These are phyloP conservation scores for Eristalis intricaria DNA, from an alignment of 2,888 invertebrate species.

Conservation along the genomic window DNA sequence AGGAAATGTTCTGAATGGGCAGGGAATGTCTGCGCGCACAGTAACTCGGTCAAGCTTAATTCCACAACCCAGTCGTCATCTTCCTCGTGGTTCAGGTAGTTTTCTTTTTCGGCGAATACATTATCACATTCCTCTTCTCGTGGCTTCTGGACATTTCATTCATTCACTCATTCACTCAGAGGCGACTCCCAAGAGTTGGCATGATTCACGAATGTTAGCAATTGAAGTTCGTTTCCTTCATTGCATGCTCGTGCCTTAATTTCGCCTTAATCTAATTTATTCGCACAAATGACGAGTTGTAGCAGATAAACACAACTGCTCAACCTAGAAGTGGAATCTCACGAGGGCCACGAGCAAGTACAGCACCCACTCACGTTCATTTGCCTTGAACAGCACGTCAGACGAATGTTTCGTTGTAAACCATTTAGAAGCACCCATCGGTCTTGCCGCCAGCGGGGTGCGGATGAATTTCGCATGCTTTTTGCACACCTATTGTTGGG, in stretches of 20 bases:
- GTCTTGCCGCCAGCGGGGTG: not conserved
- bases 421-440: not conserved
- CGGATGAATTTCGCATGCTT: constrained; percentile 8
- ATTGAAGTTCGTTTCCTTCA: not conserved
- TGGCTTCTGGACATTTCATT: too few relatives aligned
- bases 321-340: not conserved
- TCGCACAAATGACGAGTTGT: not conserved
- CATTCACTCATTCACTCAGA: not conserved
- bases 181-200: not conserved
- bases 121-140: not conserved
- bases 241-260: not conserved
- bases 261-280: not conserved
- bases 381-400: not conserved
- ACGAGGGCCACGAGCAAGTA: not conserved
- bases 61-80: not conserved
- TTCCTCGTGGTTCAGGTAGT: not conserved
- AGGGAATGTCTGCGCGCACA: not conserved
- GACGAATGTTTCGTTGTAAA: not conserved
- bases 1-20: not conserved
- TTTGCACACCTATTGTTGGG: not conserved
- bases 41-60: not conserved
- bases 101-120: not conserved
- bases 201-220: not conserved
- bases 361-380: not conserved
- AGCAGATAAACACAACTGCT: not conserved